Evolutionary conservation across 2,888 invertebrate species (phyloP), one percentile per base, ranked within the genome.

Genomic region (Xylocampa areola): DNA sequence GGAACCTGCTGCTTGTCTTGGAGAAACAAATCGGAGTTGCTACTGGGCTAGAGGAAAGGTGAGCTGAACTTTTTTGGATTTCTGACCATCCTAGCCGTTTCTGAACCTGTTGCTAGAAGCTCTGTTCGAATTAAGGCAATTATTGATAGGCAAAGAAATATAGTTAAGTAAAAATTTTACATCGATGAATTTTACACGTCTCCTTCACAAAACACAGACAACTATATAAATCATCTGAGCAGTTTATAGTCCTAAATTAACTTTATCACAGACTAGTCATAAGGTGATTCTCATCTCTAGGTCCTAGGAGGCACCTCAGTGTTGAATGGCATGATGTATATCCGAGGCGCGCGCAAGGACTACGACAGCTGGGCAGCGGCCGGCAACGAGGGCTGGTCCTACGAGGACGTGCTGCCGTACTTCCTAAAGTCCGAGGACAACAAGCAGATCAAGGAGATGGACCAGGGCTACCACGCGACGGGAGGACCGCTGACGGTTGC

Each of bases 291-390:
- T 17, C 6, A 27, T 21, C 5, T 35, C 2, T 8, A 96, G 96
- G 97, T 97, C 0, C 89, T 98, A 7, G 98, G 98, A 4, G 98
- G 98, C 0, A 98, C 98, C 0, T 98, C 98, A 11, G 97, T 98
- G 0, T 95, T 98, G 94, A 99, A 99, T 88, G 98, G 98, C 16
- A 99, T 99, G 98, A 98, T 97, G 96, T 98, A 98, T 88, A 97
- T 98, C 69, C 95, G 98, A 19, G 98, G 98, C 0, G 96, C 98
- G 53, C 95, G 96, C 17, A 96, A 95, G 60, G 98, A 98, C 89
- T 98, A 96, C 89, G 97, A 98, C 83, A 95, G 95, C 60, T 98
- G 98, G 98, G 97, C 97, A 0, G 95, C 95, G 0, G 94, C 96
- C 58, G 98, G 98, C 6, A 98, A 97, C 86, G 95, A 96, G 8